Base-by-base conservation (phyloP, 2,113 vertebrate species). In the Melanerpes formicivorus region DNA sequence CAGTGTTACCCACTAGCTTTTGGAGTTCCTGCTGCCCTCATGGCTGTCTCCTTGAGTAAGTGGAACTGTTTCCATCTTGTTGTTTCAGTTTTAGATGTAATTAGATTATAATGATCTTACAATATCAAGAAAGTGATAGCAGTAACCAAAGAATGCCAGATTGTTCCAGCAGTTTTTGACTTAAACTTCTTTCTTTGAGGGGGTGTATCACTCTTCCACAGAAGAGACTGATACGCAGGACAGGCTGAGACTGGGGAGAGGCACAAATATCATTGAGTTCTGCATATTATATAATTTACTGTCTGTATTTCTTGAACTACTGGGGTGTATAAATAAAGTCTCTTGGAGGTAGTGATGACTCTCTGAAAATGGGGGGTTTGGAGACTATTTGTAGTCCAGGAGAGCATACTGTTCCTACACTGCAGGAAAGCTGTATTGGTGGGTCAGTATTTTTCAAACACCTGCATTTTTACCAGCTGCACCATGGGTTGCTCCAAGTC, bases 1-100 rank as follows among this genome's bases (percentile, higher is more conserved):
- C 93, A 98, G 14, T 99, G 99, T 86, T 99, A 99, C 83, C 98
- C 99, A 1, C 95, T 99, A 58, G 99, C 99, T 11, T 99, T 99
- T 44, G 99, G 99, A 32, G 98, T 99, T 73, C 99, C 99, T 48
- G 99, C 99, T 37, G 96, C 96, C 13, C 98, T 99, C 72, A 99
- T 99, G 99, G 97, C 98, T 76, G 32, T 98, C 6, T 29, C 99
- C 48, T 95, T 99, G 16, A 60, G 99, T 99, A 98, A 98, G 99
- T 95, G 56, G 29, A 64, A 59, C 16, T 48, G 72, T 82, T 95
- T 70, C 55, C 8, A 22, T 82, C 23, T 67, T 85, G 25, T 26
- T 79, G 26, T 55, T 64, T 73, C 1, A 3, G n/a, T 46, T 79
- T 37, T 12, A 71, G 26, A 19, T 9, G 3, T 26, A 10, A 8